Conservation (phyloP, 1,140 invertebrate genomes). For the Propsilocerus akamusi region DNA sequence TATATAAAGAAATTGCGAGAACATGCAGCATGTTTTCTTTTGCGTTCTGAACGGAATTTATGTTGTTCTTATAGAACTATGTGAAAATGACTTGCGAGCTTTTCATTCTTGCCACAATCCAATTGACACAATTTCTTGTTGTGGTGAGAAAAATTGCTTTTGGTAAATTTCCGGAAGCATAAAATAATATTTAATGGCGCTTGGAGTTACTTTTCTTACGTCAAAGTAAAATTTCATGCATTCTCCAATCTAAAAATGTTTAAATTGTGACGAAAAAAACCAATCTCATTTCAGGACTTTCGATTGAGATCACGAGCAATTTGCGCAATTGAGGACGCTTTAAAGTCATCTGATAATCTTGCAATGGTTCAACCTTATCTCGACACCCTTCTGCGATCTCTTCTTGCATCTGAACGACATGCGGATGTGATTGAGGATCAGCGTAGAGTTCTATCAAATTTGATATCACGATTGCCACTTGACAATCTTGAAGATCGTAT, state of each 20-base stretch:
- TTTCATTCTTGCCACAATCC: background rate
- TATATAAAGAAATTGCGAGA: no score
- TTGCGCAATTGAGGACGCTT: slow-evolving; percentile 29
- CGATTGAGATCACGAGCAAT: slow-evolving; percentile 33
- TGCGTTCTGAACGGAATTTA: no score
- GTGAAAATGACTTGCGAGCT: background rate
- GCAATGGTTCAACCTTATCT: slow-evolving; percentile 35
- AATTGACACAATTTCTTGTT: background rate
- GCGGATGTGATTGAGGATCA: slow-evolving; percentile 20
- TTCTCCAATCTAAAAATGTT: background rate
- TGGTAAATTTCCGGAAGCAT: background rate
- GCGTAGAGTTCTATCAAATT: slow-evolving; percentile 17
- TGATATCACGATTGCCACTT: slow-evolving; percentile 20
- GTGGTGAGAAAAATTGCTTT: no score
- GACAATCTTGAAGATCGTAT: slow-evolving; percentile 24
- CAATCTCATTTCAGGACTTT: slow-evolving; percentile 31
- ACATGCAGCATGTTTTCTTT: no score
- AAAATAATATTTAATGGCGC: slow-evolving; percentile 2
- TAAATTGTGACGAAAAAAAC: background rate
- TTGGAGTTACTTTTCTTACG: no score
- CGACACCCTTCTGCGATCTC: slow-evolving; percentile 36
- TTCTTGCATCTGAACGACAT: slow-evolving; percentile 26
- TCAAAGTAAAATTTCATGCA: background rate
- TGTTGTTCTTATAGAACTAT: no score
- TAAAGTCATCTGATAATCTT: slow-evolving; percentile 29